Evolutionary conservation across 2,797 vertebrate genomes (phyloP).

Genomic region (Hirundo rustica): DNA sequence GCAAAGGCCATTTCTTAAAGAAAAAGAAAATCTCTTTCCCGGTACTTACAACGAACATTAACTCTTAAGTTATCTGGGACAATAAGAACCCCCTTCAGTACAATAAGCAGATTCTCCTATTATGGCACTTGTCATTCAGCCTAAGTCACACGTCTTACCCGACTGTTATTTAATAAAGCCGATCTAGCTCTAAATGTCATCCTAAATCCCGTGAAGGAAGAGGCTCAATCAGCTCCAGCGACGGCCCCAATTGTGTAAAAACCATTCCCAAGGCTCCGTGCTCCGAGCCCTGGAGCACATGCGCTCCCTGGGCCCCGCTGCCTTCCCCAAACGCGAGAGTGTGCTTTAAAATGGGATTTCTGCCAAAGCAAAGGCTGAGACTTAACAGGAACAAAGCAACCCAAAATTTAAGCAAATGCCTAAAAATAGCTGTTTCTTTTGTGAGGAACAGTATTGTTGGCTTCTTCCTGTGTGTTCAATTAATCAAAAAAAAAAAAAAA

Average conservation of each 20-base stretch:
- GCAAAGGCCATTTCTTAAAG: not conserved
- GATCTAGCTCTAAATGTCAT: not conserved
- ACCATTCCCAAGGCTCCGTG: not conserved
- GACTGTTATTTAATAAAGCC: not conserved
- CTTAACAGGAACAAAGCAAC: slow-evolving; percentile 43
- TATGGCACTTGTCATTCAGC: not conserved
- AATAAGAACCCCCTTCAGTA: not conserved
- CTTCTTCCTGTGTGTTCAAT: slow-evolving; percentile 49
- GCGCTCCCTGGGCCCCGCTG: not conserved
- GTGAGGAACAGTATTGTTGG: not conserved
- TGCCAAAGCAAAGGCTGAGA: slow-evolving; percentile 30
- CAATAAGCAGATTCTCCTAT: not conserved
- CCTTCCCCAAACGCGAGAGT: not conserved
- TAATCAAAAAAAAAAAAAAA: slow-evolving; percentile 25
- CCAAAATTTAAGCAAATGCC: slow-evolving; percentile 31
- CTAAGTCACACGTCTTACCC: not conserved
- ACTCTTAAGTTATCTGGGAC: not conserved
- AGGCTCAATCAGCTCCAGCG: not conserved
- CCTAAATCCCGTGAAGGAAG: not conserved
- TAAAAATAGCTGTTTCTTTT: slow-evolving; percentile 56
- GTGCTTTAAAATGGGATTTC: not conserved
- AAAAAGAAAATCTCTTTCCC: not conserved
- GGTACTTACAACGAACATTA: not conserved
- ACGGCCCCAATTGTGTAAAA: not conserved
- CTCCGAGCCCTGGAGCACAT: not conserved